Percentiles rank a stretch among this genome's conserved stretches.
Conservation (phyloP, 2,113 vertebrate species). For the Pomatorhinus ruficollis region DNA sequence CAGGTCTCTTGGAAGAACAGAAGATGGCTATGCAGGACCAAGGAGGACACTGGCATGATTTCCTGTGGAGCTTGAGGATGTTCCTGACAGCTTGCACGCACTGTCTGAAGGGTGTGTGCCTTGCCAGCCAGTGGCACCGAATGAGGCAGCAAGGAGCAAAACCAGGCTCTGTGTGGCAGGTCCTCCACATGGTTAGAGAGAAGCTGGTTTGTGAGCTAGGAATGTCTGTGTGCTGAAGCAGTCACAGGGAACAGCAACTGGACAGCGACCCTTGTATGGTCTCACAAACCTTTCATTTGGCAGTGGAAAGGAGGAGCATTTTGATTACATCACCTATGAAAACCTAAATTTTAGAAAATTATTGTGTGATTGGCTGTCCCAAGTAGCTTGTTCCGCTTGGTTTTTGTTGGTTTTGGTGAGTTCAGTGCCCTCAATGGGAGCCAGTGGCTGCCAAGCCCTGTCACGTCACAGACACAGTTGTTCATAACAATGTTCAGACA, state of each 20-base stretch:
- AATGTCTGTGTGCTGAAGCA: background rate
- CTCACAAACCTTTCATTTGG: background rate
- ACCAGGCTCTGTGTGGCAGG: background rate
- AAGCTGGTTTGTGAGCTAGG: background rate
- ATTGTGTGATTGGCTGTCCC: background rate
- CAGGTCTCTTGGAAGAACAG: slow-evolving; percentile 22
- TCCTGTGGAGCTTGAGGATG: background rate
- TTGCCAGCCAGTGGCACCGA: background rate
- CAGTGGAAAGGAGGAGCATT: background rate
- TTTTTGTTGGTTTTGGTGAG: background rate
- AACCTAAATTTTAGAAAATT: background rate
- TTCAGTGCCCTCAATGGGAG: background rate
- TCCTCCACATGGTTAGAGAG: background rate
- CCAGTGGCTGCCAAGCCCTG: background rate
- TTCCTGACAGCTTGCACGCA: background rate
- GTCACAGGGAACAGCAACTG: background rate
- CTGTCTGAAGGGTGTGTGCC: background rate
- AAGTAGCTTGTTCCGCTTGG: background rate
- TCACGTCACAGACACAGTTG: background rate
- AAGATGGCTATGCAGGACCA: slow-evolving; percentile 36
- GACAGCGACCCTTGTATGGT: background rate
- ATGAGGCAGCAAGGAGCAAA: background rate
- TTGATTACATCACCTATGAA: background rate
- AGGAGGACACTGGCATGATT: slow-evolving; percentile 28
- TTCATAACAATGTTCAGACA: background rate